Percentiles rank a stretch among this genome's conserved stretches.
Conservation (phyloP, 2,113 vertebrate species). For the Mandrillus leucophaeus region DNA sequence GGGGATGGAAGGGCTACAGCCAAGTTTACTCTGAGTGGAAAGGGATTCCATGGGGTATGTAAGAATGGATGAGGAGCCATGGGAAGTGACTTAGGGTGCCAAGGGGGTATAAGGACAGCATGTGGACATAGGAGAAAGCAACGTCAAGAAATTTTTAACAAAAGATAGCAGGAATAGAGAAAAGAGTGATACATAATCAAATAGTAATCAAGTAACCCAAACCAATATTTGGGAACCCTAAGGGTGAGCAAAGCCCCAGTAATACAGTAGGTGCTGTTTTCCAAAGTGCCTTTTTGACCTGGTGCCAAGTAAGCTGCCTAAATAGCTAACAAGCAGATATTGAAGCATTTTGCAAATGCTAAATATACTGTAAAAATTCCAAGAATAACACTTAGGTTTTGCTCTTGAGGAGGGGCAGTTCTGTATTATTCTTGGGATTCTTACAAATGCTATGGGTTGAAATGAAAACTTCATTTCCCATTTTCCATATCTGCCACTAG, state of each 20-base stretch:
- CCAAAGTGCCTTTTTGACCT: neutral
- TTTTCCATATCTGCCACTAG: neutral
- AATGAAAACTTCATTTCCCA: neutral
- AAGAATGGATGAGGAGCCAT: neutral
- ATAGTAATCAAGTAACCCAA: neutral
- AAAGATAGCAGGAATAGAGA: neutral
- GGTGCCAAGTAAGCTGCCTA: neutral
- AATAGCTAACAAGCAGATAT: neutral
- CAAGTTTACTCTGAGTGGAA: neutral
- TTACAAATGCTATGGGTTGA: slow-evolving; percentile 25
- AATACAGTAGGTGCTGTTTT: neutral
- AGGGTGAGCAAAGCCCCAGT: neutral
- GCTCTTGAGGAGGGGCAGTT: neutral
- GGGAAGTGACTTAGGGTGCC: neutral
- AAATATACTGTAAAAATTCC: slow-evolving; percentile 23
- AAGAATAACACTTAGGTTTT: slow-evolving; percentile 21
- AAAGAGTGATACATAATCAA: neutral
- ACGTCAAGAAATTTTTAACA: neutral
- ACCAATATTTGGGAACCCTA: neutral
- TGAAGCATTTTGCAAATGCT: neutral
- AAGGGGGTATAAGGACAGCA: neutral
- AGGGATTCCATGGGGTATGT: neutral
- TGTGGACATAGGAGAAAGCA: neutral
- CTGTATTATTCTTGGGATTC: neutral
- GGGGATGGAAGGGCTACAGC: neutral